phyloP scores from a whole-genome alignment of 1,140 invertebrate species.

The Nomia melanderi region DNA sequence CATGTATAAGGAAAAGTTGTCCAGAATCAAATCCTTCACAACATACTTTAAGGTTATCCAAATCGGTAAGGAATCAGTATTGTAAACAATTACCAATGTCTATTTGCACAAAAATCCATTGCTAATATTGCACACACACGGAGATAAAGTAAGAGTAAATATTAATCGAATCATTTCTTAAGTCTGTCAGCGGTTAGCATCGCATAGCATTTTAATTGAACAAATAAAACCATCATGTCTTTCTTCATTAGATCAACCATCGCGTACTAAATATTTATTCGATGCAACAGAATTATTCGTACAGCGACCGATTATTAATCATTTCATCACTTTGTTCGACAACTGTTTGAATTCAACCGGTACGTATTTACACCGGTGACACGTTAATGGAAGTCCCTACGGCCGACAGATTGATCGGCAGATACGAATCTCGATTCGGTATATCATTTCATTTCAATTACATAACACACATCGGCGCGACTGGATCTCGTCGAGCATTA shows the following conservation, averaged over 20 bases:
- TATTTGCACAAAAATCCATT: too few species aligned
- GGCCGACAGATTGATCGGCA: slow-evolving; percentile 16
- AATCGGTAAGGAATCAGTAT: too few species aligned
- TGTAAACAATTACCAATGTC: too few species aligned
- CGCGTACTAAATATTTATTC: not conserved
- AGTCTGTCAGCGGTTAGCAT: not conserved
- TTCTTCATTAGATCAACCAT: not conserved
- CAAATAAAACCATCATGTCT: slow-evolving; percentile 4
- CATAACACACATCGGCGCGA: not conserved
- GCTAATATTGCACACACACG: too few species aligned
- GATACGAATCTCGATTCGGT: slow-evolving; percentile 26
- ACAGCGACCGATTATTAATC: slow-evolving; percentile 53
- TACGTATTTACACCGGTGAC: slow-evolving; percentile 29
- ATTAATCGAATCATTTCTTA: not conserved
- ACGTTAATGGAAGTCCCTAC: slow-evolving; percentile 34
- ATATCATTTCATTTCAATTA: slow-evolving; percentile 24
- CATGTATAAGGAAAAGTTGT: too few species aligned
- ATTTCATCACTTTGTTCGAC: slow-evolving; percentile 48
- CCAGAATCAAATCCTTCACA: too few species aligned
- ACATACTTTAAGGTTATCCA: too few species aligned
- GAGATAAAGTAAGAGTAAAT: too few species aligned
- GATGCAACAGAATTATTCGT: slow-evolving; percentile 43
- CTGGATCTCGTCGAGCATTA: slow-evolving; percentile 2
- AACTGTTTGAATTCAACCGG: slow-evolving; percentile 58
- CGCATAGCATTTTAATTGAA: not conserved